phyloP scores from a whole-genome alignment of 2,113 vertebrate species.

The Emberiza fucata region DNA sequence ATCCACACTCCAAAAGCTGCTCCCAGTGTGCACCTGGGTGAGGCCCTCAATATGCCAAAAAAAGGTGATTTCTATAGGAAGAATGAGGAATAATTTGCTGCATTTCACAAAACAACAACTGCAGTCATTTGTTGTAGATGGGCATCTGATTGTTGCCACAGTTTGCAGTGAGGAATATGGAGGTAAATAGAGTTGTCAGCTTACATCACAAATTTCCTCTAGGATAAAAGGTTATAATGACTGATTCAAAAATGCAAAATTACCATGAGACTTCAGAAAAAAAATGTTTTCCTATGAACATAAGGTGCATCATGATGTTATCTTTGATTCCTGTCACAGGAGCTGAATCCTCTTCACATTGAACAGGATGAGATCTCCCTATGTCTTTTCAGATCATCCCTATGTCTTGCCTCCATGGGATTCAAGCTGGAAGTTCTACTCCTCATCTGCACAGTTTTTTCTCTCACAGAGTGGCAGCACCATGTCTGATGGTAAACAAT shows the following conservation, averaged over 20 bases:
- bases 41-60: neutral
- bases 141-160: neutral
- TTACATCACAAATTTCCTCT: neutral
- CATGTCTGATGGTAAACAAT: neutral
- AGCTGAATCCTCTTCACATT: neutral
- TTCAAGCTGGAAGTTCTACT: neutral
- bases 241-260: neutral
- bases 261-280: neutral
- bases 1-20: neutral
- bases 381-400: neutral
- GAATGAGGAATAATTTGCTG: neutral
- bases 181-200: neutral
- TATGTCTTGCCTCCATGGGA: neutral
- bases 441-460: neutral
- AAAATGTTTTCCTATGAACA: neutral
- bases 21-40: neutral
- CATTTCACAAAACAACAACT: neutral
- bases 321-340: neutral
- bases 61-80: neutral
- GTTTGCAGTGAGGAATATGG: neutral
- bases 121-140: neutral
- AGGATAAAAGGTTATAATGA: neutral
- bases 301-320: no score
- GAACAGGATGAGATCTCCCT: neutral
- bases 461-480: neutral